phyloP scores from a whole-genome alignment of 2,113 vertebrate genomes.

The Xyliphius kryptos region DNA sequence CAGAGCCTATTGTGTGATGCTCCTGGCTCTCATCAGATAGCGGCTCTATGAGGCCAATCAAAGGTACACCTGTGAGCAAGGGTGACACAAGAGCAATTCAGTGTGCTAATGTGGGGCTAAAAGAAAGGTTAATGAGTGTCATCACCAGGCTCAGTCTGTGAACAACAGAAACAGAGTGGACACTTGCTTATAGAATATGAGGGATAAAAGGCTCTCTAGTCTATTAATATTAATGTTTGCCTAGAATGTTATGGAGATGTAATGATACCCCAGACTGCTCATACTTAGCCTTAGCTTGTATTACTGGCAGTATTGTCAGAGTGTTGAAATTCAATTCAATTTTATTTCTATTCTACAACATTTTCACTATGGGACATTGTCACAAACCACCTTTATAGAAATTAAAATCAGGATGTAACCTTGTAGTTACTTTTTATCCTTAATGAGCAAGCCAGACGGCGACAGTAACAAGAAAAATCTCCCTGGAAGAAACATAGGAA shows the following conservation, averaged over 20 bases:
- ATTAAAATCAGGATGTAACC: too few species aligned
- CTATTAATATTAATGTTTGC: conserved; percentile 37
- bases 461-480: too few species aligned
- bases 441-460: too few species aligned
- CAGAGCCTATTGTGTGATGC: conserved; percentile 38
- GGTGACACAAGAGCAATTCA: conserved; percentile 20
- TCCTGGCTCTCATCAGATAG: conserved; percentile 35
- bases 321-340: too few species aligned
- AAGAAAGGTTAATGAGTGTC: conserved; percentile 34
- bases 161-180: conserved; percentile 20
- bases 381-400: too few species aligned
- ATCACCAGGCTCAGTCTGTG: conserved; percentile 22
- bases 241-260: neutral
- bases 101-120: conserved; percentile 25
- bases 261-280: too few species aligned
- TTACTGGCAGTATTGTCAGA: too few species aligned
- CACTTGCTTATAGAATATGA: conserved; percentile 14
- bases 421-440: too few species aligned
- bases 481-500: too few species aligned
- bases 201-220: conserved; percentile 1
- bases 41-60: conserved; percentile 8
- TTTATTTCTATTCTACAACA: too few species aligned
- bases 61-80: conserved; percentile 33
- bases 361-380: too few species aligned
- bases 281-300: too few species aligned